phyloP scores from a whole-genome alignment of 2,797 vertebrate species.

The Melanotaenia parkinsoni region DNA sequence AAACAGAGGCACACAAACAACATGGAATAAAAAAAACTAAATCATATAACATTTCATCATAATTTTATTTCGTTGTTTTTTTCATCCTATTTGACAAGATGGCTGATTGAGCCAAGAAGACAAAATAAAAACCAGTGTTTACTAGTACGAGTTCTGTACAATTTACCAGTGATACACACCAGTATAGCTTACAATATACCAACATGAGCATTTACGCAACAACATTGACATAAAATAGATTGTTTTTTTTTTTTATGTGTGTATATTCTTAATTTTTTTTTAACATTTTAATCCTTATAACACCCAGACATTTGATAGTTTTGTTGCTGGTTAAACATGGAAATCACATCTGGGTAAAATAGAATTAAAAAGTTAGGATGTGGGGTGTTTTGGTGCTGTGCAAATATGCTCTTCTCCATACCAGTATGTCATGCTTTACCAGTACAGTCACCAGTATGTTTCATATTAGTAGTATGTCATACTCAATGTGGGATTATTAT shows the following conservation, averaged over 20 bases:
- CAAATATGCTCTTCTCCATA: slow-evolving; percentile 76
- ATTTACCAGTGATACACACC: slow-evolving; percentile 78
- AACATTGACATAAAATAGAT: slow-evolving; percentile 78
- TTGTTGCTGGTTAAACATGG: slow-evolving; percentile 62
- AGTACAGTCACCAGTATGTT: slow-evolving; percentile 62
- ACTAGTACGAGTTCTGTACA: slow-evolving; percentile 80
- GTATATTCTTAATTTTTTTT: slow-evolving; percentile 11
- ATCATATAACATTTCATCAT: slow-evolving; percentile 42
- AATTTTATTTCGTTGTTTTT: slow-evolving; percentile 73
- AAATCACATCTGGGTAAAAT: slow-evolving; percentile 59
- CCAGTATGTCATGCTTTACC: slow-evolving; percentile 70
- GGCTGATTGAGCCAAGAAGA: slow-evolving; percentile 70
- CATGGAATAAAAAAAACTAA: neutral
- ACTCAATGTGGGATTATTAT: slow-evolving; percentile 62
- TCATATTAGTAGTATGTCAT: slow-evolving; percentile 57
- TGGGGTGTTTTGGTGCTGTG: slow-evolving; percentile 67
- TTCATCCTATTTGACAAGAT: slow-evolving; percentile 72
- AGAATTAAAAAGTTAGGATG: slow-evolving; percentile 41
- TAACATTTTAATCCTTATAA: slow-evolving; percentile 47
- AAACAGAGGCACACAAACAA: neutral
- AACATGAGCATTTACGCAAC: slow-evolving; percentile 79
- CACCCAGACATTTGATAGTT: slow-evolving; percentile 55
- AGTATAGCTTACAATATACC: slow-evolving; percentile 80
- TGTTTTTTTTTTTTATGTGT: slow-evolving; percentile 24
- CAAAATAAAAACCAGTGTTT: slow-evolving; percentile 84